Evolutionary conservation across 2,888 invertebrate species (phyloP), one percentile per base, ranked within the genome.

Genomic region (Aphelenchoides bicaudatus): DNA sequence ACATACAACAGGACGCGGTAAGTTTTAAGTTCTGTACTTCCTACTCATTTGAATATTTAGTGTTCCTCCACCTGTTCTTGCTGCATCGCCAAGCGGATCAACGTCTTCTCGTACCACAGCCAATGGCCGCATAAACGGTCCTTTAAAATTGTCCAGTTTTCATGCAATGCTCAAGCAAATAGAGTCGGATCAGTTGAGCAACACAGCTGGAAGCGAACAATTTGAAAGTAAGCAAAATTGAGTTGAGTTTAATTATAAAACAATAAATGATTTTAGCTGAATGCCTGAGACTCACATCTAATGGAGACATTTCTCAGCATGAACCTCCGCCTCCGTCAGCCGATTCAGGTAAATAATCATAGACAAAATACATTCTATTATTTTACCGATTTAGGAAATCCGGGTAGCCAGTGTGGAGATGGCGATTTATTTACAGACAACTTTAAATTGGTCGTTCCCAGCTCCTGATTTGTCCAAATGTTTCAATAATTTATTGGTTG

Each of bases 351-450:
- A 10, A 10, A n/a, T 34, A 10, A 10, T 34, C 34, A n/a, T 10
- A 34, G 10, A 34, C 34, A n/a, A 10, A n/a, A n/a, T n/a, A n/a
- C n/a, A n/a, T n/a, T n/a, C n/a, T n/a, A n/a, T n/a, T n/a, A n/a
- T n/a, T n/a, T n/a, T n/a, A n/a, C n/a, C n/a, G n/a, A 34, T n/a
- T 65, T 66, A 8, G 66, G 58, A 43, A 56, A 64, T 43, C 46
- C 59, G 28, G 67, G 67, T 39, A 31, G 56, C 21, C 25, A 27
- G 30, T 64, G 39, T 28, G 62, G 61, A 21, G 51, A 59, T 37
- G 65, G 73, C 16, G 70, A 74, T 52, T 70, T 74, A 3, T 74
- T 74, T 52, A 70, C 69, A 39, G 74, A 74, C 61, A 66, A 72
- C 16, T 74, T 73, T 56, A 74, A 70, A 61, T 47, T 74, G 48